A percentile compares a stretch with the other conserved stretches of the same genome.
Evolutionary conservation across 2,797 vertebrate species (phyloP).

Genomic region (Scyliorhinus canicula): DNA sequence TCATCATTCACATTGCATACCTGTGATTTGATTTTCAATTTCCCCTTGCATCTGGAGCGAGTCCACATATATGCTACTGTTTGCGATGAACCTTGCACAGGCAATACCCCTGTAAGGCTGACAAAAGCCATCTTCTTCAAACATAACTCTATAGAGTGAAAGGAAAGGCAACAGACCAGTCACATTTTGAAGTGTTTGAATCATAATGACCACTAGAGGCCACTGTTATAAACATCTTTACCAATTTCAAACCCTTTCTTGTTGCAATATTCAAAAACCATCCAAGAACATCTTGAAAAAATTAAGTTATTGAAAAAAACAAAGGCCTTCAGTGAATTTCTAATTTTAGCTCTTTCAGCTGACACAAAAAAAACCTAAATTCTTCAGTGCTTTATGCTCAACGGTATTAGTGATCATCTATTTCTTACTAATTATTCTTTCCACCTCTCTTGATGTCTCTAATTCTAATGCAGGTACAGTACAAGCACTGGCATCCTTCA

Average conservation of each 20-base stretch:
- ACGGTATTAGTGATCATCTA: background rate
- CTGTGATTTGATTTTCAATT: constrained; percentile 97
- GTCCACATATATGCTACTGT: constrained; percentile 92
- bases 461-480: background rate
- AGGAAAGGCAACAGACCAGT: background rate
- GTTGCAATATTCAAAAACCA: constrained; percentile 28
- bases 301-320: constrained; percentile 20
- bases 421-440: background rate
- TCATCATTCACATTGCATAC: constrained; percentile 56
- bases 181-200: background rate
- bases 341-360: constrained; percentile 13
- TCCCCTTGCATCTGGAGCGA: constrained; percentile 96
- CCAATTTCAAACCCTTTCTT: constrained; percentile 42
- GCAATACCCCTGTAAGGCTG: constrained; percentile 96
- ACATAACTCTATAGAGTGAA: constrained; percentile 68
- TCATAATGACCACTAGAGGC: constrained; percentile 38
- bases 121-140: constrained; percentile 93
- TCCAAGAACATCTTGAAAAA: constrained; percentile 34
- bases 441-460: background rate
- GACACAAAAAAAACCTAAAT: constrained; percentile 2
- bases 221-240: constrained; percentile 31
- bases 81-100: constrained; percentile 91
- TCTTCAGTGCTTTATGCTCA: background rate
- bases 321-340: constrained; percentile 19
- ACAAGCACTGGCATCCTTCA: background rate